phyloP scores from a whole-genome alignment of 2,113 vertebrate species.

The Tetrao urogallus region DNA sequence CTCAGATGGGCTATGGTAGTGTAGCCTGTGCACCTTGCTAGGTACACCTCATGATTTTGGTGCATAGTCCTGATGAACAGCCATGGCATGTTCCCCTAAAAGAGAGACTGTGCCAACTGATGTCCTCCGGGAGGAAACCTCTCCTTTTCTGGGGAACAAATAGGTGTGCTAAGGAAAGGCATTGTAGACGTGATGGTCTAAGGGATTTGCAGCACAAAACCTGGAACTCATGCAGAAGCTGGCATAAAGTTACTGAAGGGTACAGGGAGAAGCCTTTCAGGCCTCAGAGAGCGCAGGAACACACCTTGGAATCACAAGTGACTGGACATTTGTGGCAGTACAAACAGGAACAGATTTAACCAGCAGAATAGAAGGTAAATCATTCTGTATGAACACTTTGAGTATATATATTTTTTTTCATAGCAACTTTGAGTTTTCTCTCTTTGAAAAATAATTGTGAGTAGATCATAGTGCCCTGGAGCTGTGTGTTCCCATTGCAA shows the following conservation, averaged over 20 bases:
- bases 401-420: not conserved
- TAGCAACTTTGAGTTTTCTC: not conserved
- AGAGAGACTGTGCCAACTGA: not conserved
- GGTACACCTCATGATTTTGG: not conserved
- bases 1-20: not conserved
- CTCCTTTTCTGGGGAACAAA: not conserved
- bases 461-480: not conserved
- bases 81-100: fast-evolving
- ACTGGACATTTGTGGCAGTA: not conserved
- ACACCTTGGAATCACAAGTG: not conserved
- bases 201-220: not conserved
- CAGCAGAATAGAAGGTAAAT: not conserved
- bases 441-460: not conserved
- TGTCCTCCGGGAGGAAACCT: not conserved
- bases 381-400: not conserved
- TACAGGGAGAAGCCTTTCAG: not conserved
- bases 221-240: not conserved
- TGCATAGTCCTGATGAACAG: fast-evolving
- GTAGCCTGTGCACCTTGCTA: fast-evolving
- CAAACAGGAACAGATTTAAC: not conserved
- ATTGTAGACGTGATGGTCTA: not conserved
- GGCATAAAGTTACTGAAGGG: not conserved
- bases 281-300: not conserved
- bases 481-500: not conserved
- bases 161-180: not conserved